phyloP scores from a whole-genome alignment of 1,140 invertebrate species.

The Neocloeon triangulifer region DNA sequence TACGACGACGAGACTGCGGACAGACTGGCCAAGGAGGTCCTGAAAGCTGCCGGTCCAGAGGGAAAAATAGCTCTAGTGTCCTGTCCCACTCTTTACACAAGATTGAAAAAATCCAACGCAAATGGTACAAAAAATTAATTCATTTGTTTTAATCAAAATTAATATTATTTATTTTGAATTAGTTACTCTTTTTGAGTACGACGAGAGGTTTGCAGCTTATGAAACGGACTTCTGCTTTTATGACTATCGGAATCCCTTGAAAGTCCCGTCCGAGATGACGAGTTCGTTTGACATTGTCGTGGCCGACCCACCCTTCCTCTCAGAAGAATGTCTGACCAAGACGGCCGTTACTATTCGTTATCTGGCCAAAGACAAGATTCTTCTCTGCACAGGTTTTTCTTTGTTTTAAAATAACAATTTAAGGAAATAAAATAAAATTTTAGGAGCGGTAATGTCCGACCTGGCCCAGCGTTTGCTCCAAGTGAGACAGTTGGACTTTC shows the following conservation, averaged over 20 bases:
- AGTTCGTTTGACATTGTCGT: slow-evolving; percentile 62
- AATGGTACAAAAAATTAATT: too few species aligned
- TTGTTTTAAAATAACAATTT: slow-evolving; percentile 3
- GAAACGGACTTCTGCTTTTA: slow-evolving; percentile 66
- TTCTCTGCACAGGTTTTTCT: slow-evolving; percentile 65
- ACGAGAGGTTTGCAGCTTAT: slow-evolving; percentile 53
- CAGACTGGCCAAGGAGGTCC: slow-evolving; percentile 36
- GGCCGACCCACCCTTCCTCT: slow-evolving; percentile 84
- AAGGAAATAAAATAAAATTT: slow-evolving; percentile 11
- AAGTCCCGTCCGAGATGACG: slow-evolving; percentile 33
- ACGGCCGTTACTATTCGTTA: slow-evolving; percentile 54
- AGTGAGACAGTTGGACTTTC: slow-evolving; percentile 41
- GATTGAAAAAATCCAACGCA: slow-evolving; percentile 22
- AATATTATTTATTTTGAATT: slow-evolving; percentile 16
- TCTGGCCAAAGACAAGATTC: slow-evolving; percentile 53
- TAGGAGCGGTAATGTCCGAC: slow-evolving; percentile 53
- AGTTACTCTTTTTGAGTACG: slow-evolving; percentile 65
- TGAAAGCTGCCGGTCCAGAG: slow-evolving; percentile 21
- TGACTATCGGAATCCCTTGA: slow-evolving; percentile 64
- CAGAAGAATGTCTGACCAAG: slow-evolving; percentile 79
- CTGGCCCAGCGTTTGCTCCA: slow-evolving; percentile 36
- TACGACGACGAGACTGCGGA: slow-evolving; percentile 59
- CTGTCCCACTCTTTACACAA: slow-evolving; percentile 65
- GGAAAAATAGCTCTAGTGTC: slow-evolving; percentile 66
- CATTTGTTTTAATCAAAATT: slow-evolving; percentile 3